Conservation (phyloP, 1,140 invertebrate species). For the Hylyphantes graminicola region DNA sequence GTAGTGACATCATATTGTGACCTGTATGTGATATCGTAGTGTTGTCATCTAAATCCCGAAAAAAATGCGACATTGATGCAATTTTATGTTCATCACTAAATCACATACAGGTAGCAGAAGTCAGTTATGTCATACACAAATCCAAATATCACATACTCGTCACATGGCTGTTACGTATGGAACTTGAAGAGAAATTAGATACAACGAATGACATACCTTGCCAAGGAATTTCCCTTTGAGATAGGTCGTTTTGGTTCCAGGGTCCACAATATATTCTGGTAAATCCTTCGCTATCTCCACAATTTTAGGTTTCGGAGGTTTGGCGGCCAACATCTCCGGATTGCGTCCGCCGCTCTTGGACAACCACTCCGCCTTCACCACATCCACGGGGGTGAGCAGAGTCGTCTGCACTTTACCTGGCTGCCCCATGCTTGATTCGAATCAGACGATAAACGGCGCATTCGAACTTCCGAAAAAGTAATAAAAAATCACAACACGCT, state of each 20-base stretch:
- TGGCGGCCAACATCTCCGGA: constrained; percentile 17
- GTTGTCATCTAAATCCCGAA: too few relatives aligned
- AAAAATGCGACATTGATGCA: too few relatives aligned
- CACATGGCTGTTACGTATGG: neutral
- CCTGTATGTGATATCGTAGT: too few relatives aligned
- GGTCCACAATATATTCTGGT: constrained; percentile 72
- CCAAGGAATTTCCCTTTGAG: constrained; percentile 72
- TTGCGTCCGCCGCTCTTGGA: constrained; percentile 30
- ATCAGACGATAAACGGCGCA: constrained; percentile 11
- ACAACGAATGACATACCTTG: constrained; percentile 68
- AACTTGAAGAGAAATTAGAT: neutral
- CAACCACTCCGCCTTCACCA: constrained; percentile 55
- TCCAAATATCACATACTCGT: too few relatives aligned
- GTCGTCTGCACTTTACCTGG: constrained; percentile 54
- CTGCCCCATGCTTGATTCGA: constrained; percentile 45
- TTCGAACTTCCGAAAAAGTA: constrained; percentile 9
- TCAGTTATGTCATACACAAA: too few relatives aligned
- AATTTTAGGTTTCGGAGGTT: constrained; percentile 37
- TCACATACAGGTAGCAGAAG: too few relatives aligned
- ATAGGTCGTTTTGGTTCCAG: constrained; percentile 70
- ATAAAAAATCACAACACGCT: too few relatives aligned
- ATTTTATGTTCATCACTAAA: too few relatives aligned
- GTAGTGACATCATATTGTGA: too few relatives aligned
- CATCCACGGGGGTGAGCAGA: constrained; percentile 56
- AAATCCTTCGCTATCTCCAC: constrained; percentile 65